Percentiles rank a stretch among this genome's conserved stretches.
These are phyloP conservation scores for Phengaris alcon DNA, from an alignment of 2,888 invertebrate genomes.

Conservation along the genomic window DNA sequence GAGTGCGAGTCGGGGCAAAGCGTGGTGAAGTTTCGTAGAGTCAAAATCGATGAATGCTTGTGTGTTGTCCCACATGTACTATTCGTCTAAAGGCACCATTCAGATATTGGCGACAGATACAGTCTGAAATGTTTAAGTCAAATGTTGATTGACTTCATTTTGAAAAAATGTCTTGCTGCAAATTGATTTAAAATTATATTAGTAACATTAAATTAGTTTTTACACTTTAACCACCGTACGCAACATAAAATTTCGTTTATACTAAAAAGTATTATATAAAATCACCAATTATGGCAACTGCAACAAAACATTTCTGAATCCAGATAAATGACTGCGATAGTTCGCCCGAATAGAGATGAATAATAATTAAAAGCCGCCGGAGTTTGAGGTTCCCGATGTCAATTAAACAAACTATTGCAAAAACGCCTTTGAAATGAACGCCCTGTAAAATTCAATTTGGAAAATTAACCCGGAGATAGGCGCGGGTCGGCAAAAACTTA, in stretches of 20 bases:
- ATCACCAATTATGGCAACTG: background rate
- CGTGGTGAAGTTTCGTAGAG: background rate
- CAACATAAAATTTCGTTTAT: no score
- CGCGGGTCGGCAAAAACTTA: conserved; percentile 63
- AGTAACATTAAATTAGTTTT: no score
- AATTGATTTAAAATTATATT: no score
- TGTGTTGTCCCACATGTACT: background rate
- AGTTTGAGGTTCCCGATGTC: conserved; percentile 55
- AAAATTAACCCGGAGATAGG: conserved; percentile 66
- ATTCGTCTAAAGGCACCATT: no score
- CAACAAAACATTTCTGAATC: background rate
- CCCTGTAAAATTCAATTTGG: conserved; percentile 65
- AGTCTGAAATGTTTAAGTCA: no score
- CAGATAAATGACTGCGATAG: background rate
- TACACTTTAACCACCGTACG: no score
- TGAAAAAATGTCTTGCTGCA: no score
- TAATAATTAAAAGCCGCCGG: conserved; percentile 59
- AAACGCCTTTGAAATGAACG: conserved; percentile 54
- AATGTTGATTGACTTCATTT: no score
- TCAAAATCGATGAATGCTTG: background rate
- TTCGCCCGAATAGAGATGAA: conserved; percentile 46
- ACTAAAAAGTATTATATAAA: background rate
- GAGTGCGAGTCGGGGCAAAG: background rate
- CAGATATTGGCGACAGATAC: no score
- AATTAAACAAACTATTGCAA: conserved; percentile 67